phyloP scores from a whole-genome alignment of 1,140 invertebrate species.

The Eueides isabella region DNA sequence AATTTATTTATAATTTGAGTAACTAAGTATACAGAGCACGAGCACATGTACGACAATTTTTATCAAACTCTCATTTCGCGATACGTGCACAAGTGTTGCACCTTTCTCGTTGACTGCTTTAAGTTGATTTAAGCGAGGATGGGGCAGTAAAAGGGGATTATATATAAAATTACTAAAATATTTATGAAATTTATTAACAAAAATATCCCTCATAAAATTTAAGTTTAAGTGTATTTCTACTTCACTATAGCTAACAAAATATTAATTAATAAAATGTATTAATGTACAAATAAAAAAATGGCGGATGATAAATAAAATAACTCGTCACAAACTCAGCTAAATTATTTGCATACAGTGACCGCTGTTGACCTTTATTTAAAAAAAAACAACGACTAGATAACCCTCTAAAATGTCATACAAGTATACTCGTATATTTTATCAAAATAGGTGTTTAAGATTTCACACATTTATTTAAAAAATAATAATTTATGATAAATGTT shows the following conservation, averaged over 20 bases:
- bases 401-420: neutral
- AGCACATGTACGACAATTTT: neutral
- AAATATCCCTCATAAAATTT: neutral
- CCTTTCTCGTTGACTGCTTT: slow-evolving; percentile 25
- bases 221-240: neutral
- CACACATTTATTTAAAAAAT: too few species aligned
- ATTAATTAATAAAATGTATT: too few species aligned
- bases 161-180: neutral
- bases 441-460: too few species aligned
- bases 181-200: neutral
- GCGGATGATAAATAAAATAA: neutral
- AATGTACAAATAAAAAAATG: too few species aligned
- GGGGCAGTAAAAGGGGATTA: neutral
- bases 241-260: too few species aligned
- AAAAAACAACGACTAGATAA: neutral
- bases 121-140: neutral
- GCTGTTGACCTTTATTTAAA: neutral
- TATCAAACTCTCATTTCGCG: neutral
- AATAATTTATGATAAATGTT: neutral
- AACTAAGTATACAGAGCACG: neutral
- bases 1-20: neutral
- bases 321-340: neutral
- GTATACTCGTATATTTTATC: neutral
- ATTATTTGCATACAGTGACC: neutral
- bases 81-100: slow-evolving; percentile 28